Percentiles rank a stretch among this genome's conserved stretches.
phyloP scores from a whole-genome alignment of 2,797 vertebrate species.

The Gobionotothen gibberifrons region DNA sequence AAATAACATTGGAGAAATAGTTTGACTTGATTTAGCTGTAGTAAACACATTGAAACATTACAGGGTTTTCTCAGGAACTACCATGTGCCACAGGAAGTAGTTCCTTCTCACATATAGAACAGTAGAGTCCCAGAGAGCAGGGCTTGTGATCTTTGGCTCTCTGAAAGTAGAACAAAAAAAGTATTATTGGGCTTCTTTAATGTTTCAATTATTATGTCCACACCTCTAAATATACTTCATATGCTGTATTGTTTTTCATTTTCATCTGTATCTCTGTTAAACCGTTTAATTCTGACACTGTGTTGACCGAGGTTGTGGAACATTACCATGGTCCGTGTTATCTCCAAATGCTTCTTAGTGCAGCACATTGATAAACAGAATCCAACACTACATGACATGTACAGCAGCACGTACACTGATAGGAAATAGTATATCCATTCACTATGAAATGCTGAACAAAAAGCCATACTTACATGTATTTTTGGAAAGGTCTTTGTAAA shows the following conservation, averaged over 20 bases:
- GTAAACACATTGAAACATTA: background rate
- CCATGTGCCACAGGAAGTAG: slow-evolving; percentile 75
- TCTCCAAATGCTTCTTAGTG: background rate
- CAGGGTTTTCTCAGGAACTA: slow-evolving; percentile 49
- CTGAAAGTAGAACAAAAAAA: slow-evolving; percentile 43
- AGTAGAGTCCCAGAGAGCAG: slow-evolving; percentile 78
- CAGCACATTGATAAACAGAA: background rate
- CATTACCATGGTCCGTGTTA: background rate
- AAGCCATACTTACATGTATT: slow-evolving; percentile 70
- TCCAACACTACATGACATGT: background rate
- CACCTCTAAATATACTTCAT: background rate
- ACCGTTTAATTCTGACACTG: background rate
- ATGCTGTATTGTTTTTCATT: background rate
- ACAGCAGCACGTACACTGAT: background rate
- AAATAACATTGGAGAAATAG: background rate
- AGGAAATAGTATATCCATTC: background rate
- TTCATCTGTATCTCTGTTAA: background rate
- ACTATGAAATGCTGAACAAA: background rate
- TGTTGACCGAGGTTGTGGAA: slow-evolving; percentile 35
- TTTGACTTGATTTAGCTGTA: background rate
- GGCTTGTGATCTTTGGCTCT: slow-evolving; percentile 30
- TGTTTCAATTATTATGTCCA: background rate
- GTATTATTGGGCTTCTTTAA: background rate
- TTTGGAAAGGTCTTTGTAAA: slow-evolving; percentile 33
- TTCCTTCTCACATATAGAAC: slow-evolving; percentile 72